Base-by-base conservation (phyloP, 2,113 vertebrate species). In the Cheilinus undulatus region DNA sequence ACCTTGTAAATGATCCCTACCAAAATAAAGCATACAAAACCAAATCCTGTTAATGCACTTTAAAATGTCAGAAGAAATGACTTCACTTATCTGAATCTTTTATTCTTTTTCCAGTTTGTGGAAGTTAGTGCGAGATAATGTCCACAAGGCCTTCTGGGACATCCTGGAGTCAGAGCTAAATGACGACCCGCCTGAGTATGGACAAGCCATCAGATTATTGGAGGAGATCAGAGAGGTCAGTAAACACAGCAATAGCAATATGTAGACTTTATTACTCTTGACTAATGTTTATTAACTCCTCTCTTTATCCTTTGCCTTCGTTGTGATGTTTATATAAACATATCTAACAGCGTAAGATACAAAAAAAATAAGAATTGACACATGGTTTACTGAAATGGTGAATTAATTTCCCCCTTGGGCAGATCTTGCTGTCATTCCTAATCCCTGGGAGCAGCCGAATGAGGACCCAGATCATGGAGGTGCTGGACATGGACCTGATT, bases 121-220 rank as follows among this genome's bases (percentile, higher is more conserved):
- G 45, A 94, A 95, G 73, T 86, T 59, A 27, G 95, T 98, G 54
- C 95, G 94, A 83, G 91, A 93, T 67, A 95, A 95, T 19, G 86
- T 98, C 40, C 96, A 97, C 86, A 95, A 96, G 80, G 97, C 96
- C 0, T 99, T 95, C 87, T 99, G 97, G 97, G 96, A 98, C 78
- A 92, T 91, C 65, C 78, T 99, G 92, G 95, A 95, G 69, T 90
- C 93, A 0, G 96, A 98, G 81, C 90, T 99, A 77, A 96, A 92
- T 9, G 92, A 95, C 30, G 95, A 97, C 77, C 97, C 96, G 26
- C 97, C 97, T 0, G 93, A 95, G 69, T 98, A 97, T 6, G 90
- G 94, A 22, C 94, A 97, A 12, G 95, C 96, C 72, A 95, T 98
- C 92, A 96, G 91, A 71, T 92, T 98, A 32, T 90, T 98, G 88